Conservation (phyloP, 2,113 vertebrate genomes). For the Calyptomena viridis region DNA sequence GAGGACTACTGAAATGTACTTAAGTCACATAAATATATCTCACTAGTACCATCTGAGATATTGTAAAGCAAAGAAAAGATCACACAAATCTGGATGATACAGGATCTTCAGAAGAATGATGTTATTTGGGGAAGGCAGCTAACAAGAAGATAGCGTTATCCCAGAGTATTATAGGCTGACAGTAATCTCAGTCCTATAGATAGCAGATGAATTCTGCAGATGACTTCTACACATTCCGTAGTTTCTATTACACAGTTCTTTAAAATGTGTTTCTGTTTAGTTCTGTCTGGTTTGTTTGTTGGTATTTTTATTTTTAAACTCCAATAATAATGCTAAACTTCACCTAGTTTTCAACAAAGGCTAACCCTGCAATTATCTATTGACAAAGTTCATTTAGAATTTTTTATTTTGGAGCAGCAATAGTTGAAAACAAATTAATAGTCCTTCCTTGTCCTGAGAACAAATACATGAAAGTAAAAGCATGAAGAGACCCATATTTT, state of each 20-base stretch:
- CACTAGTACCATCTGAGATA: background rate
- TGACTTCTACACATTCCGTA: background rate
- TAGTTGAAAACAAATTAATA: background rate
- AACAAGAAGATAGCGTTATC: background rate
- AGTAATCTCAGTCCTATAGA: background rate
- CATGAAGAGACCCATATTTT: background rate
- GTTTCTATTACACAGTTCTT: background rate
- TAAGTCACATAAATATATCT: background rate
- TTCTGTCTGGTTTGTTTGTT: background rate
- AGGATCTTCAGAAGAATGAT: background rate
- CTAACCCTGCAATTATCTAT: background rate
- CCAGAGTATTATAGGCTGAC: fast-evolving
- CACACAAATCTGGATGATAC: background rate
- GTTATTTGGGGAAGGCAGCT: background rate
- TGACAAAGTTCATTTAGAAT: background rate
- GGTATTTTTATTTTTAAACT: background rate
- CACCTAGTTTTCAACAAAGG: background rate
- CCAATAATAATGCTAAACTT: background rate
- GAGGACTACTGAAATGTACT: background rate
- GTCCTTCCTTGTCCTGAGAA: background rate
- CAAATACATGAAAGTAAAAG: background rate
- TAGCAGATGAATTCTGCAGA: background rate
- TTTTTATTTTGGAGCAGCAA: background rate
- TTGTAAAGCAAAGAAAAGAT: background rate
- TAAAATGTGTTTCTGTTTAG: background rate